phyloP scores from a whole-genome alignment of 2,888 invertebrate species.

The Incurvaria masculella region DNA sequence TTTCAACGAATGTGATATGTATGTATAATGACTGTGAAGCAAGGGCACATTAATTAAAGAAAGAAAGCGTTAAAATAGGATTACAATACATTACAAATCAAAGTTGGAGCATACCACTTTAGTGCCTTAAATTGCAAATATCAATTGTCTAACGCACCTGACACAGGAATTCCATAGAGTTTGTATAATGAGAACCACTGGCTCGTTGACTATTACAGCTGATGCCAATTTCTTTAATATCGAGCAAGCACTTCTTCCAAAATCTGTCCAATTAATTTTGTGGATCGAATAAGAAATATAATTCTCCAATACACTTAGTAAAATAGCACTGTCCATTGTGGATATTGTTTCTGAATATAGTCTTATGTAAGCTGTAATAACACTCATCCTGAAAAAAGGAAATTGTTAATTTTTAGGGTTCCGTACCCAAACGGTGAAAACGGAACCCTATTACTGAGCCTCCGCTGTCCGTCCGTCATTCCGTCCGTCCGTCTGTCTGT shows the following conservation, averaged over 20 bases:
- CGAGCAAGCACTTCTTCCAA: neutral
- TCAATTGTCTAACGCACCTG: neutral
- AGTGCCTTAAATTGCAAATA: too few relatives aligned
- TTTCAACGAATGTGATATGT: too few relatives aligned
- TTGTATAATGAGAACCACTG: neutral
- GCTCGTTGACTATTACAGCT: neutral
- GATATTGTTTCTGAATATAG: neutral
- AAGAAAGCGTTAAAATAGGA: too few relatives aligned
- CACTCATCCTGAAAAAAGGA: neutral
- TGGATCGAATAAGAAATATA: neutral
- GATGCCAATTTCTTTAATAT: neutral
- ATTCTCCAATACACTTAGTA: neutral
- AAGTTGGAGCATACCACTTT: too few relatives aligned
- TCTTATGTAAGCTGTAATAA: neutral
- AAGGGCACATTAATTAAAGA: too few relatives aligned
- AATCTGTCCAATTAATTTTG: neutral
- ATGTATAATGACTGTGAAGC: too few relatives aligned
- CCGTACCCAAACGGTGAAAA: too few relatives aligned
- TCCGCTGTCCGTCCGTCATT: too few relatives aligned
- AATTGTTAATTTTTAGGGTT: too few relatives aligned
- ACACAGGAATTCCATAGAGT: neutral
- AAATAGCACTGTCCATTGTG: neutral
- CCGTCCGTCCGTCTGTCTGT: too few relatives aligned
- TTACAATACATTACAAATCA: too few relatives aligned
- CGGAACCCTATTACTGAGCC: too few relatives aligned